phyloP scores from a whole-genome alignment of 2,888 invertebrate species.

The Papilio protenor region DNA sequence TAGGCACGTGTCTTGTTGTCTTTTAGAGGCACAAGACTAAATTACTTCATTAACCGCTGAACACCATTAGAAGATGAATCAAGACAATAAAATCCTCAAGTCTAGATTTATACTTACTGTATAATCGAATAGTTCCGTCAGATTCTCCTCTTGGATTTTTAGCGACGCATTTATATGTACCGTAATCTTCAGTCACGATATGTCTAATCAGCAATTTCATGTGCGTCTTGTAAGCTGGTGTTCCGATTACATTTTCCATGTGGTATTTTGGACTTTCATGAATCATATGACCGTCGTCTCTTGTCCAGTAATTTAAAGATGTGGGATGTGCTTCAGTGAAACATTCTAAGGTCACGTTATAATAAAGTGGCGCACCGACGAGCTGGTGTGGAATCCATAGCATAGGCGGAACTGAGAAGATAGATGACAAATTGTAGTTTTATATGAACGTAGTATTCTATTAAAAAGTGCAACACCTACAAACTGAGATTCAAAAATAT shows the following conservation, averaged over 20 bases:
- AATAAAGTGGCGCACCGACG: constrained; percentile 92
- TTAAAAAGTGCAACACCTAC: too few relatives aligned
- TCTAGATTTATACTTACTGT: constrained; percentile 87
- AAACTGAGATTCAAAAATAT: too few relatives aligned
- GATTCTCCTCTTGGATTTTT: constrained; percentile 96
- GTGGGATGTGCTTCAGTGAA: constrained; percentile 96
- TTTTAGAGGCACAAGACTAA: not conserved
- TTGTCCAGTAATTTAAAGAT: constrained; percentile 95
- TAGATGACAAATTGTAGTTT: constrained; percentile 60
- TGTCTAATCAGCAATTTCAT: constrained; percentile 93
- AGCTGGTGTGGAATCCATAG: constrained; percentile 96
- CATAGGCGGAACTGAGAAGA: not conserved
- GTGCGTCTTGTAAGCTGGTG: constrained; percentile 92
- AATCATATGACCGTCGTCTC: constrained; percentile 95
- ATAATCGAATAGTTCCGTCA: constrained; percentile 94
- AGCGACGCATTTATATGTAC: constrained; percentile 94
- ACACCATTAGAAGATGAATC: not conserved
- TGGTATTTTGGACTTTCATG: constrained; percentile 93
- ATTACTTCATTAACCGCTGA: not conserved
- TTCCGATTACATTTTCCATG: constrained; percentile 88
- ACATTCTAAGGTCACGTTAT: constrained; percentile 93
- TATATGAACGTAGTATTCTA: constrained; percentile 14
- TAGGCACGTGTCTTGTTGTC: too few relatives aligned
- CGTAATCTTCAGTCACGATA: constrained; percentile 92
- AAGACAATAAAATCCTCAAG: not conserved